Evolutionary conservation across 2,888 invertebrate species (phyloP), one percentile per base, ranked within the genome.

Genomic region (Tipula vernalis): DNA sequence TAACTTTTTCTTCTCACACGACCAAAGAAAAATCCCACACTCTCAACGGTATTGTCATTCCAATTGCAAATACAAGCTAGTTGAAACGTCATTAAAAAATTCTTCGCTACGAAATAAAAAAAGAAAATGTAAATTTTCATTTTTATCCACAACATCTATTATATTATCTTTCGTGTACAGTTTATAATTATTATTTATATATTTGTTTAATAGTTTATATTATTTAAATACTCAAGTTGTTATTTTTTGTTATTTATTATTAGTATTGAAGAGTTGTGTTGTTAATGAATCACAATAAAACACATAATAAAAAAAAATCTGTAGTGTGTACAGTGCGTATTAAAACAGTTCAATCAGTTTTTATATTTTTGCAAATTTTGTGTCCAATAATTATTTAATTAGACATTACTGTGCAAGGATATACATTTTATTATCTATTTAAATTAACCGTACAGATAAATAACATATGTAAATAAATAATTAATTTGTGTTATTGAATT

Each of bases 41-140:
- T 28, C 51, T 71, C 28, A n/a, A 18, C 71, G 12, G 28, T 71
- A 71, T 15, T 71, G 71, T 71, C 71, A 28, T 28, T 71, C 51
- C 51, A 57, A 71, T 71, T 71, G 71, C 71, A 71, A 71, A 71
- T 71, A 71, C 71, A 28, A 71, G n/a, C n/a, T n/a, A n/a, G 71
- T 51, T 71, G 71, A 71, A 71, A 71, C 84, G 84, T 84, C 84
- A 84, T 84, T 84, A 84, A 84, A 84, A 8, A 39, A 15, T 84
- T 39, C 15, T 28, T 71, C 10, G 28, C 71, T 71, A 71, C 71
- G 28, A 71, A 71, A 71, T 71, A 8, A 12, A 10, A 71, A 71
- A 71, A 28, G 71, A 28, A 71, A 71, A 71, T 71, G 71, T 71
- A 71, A 71, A 71, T 84, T 84, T 39, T 83, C 5, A 3, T 39